Evolutionary conservation across 2,113 vertebrate genomes (phyloP).

Genomic region (Trachemys scripta): DNA sequence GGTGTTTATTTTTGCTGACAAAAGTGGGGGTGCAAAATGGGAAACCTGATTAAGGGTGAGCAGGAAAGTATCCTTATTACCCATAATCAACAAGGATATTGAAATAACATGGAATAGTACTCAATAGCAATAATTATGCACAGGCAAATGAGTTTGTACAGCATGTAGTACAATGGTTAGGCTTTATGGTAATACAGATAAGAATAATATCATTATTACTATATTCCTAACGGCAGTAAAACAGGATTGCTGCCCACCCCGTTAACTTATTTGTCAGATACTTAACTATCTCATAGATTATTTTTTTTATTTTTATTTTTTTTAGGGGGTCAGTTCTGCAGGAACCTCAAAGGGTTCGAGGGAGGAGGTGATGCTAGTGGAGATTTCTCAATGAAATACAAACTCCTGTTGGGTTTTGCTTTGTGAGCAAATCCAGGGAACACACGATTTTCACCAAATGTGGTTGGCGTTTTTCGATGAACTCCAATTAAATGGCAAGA

Average conservation of each 20-base stretch:
- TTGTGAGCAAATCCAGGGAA: not conserved
- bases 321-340: not conserved
- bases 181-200: not conserved
- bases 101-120: not conserved
- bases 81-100: not conserved
- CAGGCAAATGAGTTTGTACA: not conserved
- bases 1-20: not conserved
- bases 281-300: not conserved
- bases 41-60: fast-evolving
- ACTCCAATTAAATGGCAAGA: not conserved
- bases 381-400: not conserved
- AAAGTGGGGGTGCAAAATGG: not conserved
- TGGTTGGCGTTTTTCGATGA: not conserved
- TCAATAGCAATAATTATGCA: not conserved
- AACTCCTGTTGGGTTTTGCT: not conserved
- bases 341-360: not conserved
- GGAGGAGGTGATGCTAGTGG: not conserved
- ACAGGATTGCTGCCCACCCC: not conserved
- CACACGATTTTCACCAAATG: fast-evolving
- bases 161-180: not conserved
- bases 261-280: not conserved
- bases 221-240: not conserved
- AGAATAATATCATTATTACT: not conserved
- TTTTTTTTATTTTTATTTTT: not conserved
- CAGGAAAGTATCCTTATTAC: not conserved